These are phyloP conservation scores for Ostrea edulis DNA, from an alignment of 1,140 invertebrate species.

Conservation along the genomic window DNA sequence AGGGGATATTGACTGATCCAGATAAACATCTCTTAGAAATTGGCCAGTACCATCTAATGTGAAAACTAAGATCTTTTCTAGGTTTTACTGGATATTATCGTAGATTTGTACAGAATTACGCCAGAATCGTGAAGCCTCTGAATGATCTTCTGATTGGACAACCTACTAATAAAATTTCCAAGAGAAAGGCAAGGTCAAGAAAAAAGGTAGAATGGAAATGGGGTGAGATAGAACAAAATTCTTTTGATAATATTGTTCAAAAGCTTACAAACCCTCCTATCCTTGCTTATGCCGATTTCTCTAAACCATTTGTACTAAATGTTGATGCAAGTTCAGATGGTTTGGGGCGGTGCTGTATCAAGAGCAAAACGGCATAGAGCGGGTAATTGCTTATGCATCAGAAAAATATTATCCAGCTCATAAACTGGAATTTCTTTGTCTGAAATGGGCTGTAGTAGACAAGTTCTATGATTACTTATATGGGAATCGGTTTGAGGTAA, in stretches of 20 bases:
- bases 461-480: slow-evolving; percentile 57
- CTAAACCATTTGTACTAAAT: slow-evolving; percentile 56
- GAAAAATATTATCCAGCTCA: slow-evolving; percentile 50
- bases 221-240: slow-evolving; percentile 53
- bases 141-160: slow-evolving; percentile 54
- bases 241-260: slow-evolving; percentile 57
- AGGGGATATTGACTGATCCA: slow-evolving; percentile 66
- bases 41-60: slow-evolving; percentile 68
- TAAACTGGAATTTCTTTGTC: slow-evolving; percentile 45
- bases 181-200: neutral
- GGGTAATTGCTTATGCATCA: slow-evolving; percentile 42
- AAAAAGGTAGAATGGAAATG: neutral
- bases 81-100: slow-evolving; percentile 58
- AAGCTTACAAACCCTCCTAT: slow-evolving; percentile 57
- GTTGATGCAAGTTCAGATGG: slow-evolving; percentile 54
- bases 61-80: slow-evolving; percentile 66
- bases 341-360: slow-evolving; percentile 32
- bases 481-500: slow-evolving; percentile 50
- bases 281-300: slow-evolving; percentile 58
- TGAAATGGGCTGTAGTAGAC: slow-evolving; percentile 49
- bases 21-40: slow-evolving; percentile 68
- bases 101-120: slow-evolving; percentile 65
- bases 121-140: slow-evolving; percentile 62
- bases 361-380: neutral
- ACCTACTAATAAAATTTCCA: neutral